Conservation (phyloP, 1,140 invertebrate species). For the Papilio machaon region DNA sequence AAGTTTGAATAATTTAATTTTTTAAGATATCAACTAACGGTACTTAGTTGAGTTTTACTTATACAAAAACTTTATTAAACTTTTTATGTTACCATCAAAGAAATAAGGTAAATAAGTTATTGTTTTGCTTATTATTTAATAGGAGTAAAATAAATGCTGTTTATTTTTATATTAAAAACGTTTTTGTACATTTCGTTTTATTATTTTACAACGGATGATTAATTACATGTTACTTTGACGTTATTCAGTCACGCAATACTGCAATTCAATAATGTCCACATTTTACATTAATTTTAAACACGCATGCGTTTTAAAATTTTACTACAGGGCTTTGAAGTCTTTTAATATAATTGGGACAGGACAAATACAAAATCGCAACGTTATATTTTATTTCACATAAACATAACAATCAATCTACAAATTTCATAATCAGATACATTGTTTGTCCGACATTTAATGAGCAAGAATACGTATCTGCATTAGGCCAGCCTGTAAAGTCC, state of each 20-base stretch:
- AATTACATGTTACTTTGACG: conserved; percentile 9
- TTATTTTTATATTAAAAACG: background rate
- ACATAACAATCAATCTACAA: too few relatives aligned
- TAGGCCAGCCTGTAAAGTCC: background rate
- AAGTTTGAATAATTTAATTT: too few relatives aligned
- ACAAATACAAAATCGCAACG: background rate
- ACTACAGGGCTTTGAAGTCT: background rate
- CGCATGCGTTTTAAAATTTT: background rate
- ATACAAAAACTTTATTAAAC: too few relatives aligned
- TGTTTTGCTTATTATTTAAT: background rate
- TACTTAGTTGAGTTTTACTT: too few relatives aligned
- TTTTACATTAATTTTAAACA: conserved; percentile 28
- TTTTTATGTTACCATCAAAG: too few relatives aligned
- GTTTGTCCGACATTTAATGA: too few relatives aligned
- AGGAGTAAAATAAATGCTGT: background rate
- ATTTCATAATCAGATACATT: too few relatives aligned
- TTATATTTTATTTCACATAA: background rate
- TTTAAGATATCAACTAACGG: too few relatives aligned
- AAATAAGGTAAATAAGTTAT: background rate
- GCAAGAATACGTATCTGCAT: background rate
- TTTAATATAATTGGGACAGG: background rate
- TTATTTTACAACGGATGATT: conserved; percentile 6
- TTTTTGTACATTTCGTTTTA: conserved; percentile 6
- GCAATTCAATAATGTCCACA: conserved; percentile 14
- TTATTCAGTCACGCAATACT: conserved; percentile 18